Base-by-base conservation (phyloP, 2,113 vertebrate genomes). In the Periophthalmodon schlosseri region DNA sequence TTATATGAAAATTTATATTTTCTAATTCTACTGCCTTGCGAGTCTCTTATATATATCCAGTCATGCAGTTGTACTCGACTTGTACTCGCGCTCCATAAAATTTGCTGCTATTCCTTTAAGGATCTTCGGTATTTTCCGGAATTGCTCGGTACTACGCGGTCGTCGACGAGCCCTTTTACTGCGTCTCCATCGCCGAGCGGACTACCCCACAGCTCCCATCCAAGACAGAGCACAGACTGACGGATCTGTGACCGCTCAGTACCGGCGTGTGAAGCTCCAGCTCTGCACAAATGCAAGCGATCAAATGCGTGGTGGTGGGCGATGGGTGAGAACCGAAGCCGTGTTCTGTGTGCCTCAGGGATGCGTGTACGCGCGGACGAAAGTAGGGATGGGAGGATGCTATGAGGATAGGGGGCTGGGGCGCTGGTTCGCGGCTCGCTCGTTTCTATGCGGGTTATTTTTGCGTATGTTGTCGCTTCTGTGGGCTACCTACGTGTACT, bases 271-370 rank as follows among this genome's bases (percentile, higher is more conserved):
- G 86, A 78, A 77, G 69, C 82, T 79, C 61, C 74, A 78, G 77
- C 78, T 77, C 58, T 74, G 86, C 65, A 68, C 79, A 89, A 87
- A 95, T 95, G 94, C 94, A 95, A 79, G 94, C 94, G 12, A 95
- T 95, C 73, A 95, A 95, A 90, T 95, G 94, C 65, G 94, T 95
- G 91, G 94, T 95, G 77, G 94, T 95, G 44, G 94, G 94, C 82
- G 94, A 95, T 89, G 94, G 94, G 94, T 95, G 86, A 94, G 94
- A 75, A 34, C 10, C 47, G 1, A 5, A 47, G 1, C 23, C 23
- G 16, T 28, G 33, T 9, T 73, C 5, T 46, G 66, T 69, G 85
- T 20, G 75, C 65, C 8, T 79, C 69, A 71, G 73, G 68, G 76
- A 78, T 76, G 82, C 57, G 78, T 76, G 76, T 72, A 23, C 70